Evolutionary conservation across 2,888 invertebrate species (phyloP), one percentile per base, ranked within the genome.

Genomic region (Luperina testacea): DNA sequence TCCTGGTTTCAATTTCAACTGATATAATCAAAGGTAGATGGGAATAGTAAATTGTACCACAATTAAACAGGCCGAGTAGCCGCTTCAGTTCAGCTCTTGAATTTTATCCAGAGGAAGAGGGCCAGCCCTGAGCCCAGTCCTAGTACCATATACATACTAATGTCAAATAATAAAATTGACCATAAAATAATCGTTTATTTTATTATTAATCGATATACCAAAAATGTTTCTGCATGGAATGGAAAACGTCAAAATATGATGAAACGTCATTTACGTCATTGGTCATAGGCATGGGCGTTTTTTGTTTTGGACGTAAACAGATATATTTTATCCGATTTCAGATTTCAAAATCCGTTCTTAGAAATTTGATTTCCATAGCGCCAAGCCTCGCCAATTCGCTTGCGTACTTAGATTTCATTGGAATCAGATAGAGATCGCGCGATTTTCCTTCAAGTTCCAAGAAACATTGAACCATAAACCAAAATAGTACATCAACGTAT

Each of bases 211-310:
- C 7, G 48, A 51, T 70, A 5, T 9, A 24, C 9, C 32, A 24
- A 24, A 17, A 32, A 13, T 45, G 6, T 75, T 20, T n/a, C 32
- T 61, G 15, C 75, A 0, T 75, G 20, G 11, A 48, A 75, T 20
- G 48, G 45, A 38, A 15, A 75, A n/a, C n/a, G 81, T 78, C 83
- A 67, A 71, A 63, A 17, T 27, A n/a, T 77, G 1, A 64, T 11
- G 13, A 59, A 70, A 81, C 64, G 82, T 82, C 80, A 74, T 64
- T 57, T 17, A 1, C 1, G 5, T 77, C 64, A 75, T 48, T 45
- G 1, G 11, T 32, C 32, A n/a, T n/a, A n/a, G n/a, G n/a, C n/a
- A n/a, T n/a, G n/a, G n/a, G n/a, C n/a, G n/a, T n/a, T n/a, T n/a
- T n/a, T n/a, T n/a, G n/a, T n/a, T n/a, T n/a, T n/a, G n/a, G n/a